These are phyloP conservation scores for Sarcophaga caerulescens DNA, from an alignment of 2,888 invertebrate genomes.

Conservation along the genomic window DNA sequence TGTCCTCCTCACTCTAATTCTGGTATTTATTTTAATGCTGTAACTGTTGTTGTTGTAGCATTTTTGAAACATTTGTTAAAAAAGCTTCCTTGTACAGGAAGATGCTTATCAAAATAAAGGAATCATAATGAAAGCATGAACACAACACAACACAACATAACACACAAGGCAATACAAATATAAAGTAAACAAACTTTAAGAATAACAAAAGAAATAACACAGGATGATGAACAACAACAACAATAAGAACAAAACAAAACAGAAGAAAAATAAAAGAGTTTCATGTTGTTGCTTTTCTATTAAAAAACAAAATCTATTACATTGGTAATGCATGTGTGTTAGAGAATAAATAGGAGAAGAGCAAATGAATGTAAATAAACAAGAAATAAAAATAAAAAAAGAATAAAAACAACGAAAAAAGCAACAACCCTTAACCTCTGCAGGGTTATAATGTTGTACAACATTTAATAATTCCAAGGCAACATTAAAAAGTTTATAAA, in stretches of 20 bases:
- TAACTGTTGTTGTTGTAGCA: not conserved
- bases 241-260: not conserved
- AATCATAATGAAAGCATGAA: slow-evolving; percentile 27
- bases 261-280: slow-evolving; percentile 23
- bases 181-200: slow-evolving; percentile 52
- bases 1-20: not conserved
- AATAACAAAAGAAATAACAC: slow-evolving; percentile 20
- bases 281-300: slow-evolving; percentile 37
- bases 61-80: slow-evolving; percentile 62
- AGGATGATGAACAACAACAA: no score
- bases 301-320: not conserved
- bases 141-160: slow-evolving; percentile 13
- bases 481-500: slow-evolving; percentile 21
- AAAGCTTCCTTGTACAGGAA: slow-evolving; percentile 62
- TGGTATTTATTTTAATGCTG: not conserved
- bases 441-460: not conserved
- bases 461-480: slow-evolving; percentile 2
- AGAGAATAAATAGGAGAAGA: not conserved
- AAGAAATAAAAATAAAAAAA: not conserved
- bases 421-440: slow-evolving; percentile 27
- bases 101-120: slow-evolving; percentile 64
- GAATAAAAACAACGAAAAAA: slow-evolving; percentile 15
- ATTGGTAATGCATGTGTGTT: slow-evolving; percentile 27
- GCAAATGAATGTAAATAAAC: slow-evolving; percentile 6
- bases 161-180: slow-evolving; percentile 12